A percentile compares a stretch with the other conserved stretches of the same genome.
phyloP scores from a whole-genome alignment of 2,888 invertebrate genomes.

The Rhabditoides inermis region DNA sequence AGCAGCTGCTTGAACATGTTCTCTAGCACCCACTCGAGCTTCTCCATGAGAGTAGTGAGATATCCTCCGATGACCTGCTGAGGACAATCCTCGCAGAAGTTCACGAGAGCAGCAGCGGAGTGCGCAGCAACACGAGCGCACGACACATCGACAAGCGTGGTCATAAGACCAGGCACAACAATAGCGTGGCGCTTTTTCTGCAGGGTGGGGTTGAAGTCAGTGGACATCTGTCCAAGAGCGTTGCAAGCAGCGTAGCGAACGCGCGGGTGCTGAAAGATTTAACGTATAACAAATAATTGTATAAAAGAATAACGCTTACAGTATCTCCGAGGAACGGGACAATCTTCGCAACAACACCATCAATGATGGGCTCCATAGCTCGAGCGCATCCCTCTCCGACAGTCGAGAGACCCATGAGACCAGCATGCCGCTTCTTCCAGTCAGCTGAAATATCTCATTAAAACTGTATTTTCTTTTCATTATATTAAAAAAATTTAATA shows the following conservation, averaged over 20 bases:
- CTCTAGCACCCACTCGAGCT: conserved; percentile 78
- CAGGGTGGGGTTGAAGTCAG: conserved; percentile 90
- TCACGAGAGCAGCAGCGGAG: conserved; percentile 87
- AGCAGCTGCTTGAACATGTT: conserved; percentile 82
- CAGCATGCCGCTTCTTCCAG: conserved; percentile 72
- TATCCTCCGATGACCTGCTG: conserved; percentile 78
- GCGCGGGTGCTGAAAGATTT: conserved; percentile 73
- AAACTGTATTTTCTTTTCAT: too few relatives aligned
- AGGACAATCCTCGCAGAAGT: conserved; percentile 97
- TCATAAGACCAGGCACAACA: conserved; percentile 78
- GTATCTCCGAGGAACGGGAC: conserved; percentile 75
- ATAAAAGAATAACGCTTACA: too few relatives aligned
- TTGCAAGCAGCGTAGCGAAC: conserved; percentile 96
- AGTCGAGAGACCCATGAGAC: conserved; percentile 94
- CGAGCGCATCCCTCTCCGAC: conserved; percentile 97
- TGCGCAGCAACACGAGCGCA: conserved; percentile 87
- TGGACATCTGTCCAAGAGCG: conserved; percentile 95
- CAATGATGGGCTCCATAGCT: conserved; percentile 91
- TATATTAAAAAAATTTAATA: too few relatives aligned
- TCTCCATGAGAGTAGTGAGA: conserved; percentile 79
- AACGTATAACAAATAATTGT: too few relatives aligned
- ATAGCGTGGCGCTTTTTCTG: conserved; percentile 95
- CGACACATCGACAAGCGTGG: conserved; percentile 77
- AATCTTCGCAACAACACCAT: conserved; percentile 81
- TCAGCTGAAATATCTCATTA: conserved; percentile 53